A percentile compares a stretch with the other conserved stretches of the same genome.
phyloP scores from a whole-genome alignment of 2,113 vertebrate genomes.

The Fregetta grallaria region DNA sequence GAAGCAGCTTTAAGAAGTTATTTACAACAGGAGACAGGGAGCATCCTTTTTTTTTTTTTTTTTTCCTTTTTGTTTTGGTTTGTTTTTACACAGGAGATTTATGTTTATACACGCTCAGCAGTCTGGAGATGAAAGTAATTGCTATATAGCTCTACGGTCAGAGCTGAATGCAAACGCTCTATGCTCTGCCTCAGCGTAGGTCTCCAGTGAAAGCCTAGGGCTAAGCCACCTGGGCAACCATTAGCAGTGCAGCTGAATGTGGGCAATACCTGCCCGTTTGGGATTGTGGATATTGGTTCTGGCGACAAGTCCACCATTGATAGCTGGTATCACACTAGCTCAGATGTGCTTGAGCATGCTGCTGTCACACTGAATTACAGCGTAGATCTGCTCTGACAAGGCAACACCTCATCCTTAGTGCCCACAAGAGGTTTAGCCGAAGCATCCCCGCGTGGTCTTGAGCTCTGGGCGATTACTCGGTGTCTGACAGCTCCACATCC shows the following conservation, averaged over 20 bases:
- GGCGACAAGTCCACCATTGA: neutral
- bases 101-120: neutral
- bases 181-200: neutral
- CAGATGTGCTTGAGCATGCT: neutral
- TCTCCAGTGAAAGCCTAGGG: neutral
- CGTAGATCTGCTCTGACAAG: neutral
- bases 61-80: neutral
- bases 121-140: neutral
- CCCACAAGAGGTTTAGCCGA: neutral
- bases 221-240: neutral
- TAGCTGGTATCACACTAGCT: neutral
- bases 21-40: neutral
- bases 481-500: neutral
- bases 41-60: too few relatives aligned
- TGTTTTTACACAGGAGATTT: neutral
- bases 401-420: neutral
- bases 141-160: neutral
- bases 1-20: neutral
- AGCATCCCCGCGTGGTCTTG: neutral
- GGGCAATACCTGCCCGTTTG: neutral
- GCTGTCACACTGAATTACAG: neutral
- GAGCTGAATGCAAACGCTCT: neutral
- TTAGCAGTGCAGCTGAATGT: neutral
- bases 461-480: neutral
- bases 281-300: neutral